A percentile compares a stretch with the other conserved stretches of the same genome.
Evolutionary conservation across 2,113 vertebrate genomes (phyloP).

Genomic region (Paramormyrops kingsleyae): DNA sequence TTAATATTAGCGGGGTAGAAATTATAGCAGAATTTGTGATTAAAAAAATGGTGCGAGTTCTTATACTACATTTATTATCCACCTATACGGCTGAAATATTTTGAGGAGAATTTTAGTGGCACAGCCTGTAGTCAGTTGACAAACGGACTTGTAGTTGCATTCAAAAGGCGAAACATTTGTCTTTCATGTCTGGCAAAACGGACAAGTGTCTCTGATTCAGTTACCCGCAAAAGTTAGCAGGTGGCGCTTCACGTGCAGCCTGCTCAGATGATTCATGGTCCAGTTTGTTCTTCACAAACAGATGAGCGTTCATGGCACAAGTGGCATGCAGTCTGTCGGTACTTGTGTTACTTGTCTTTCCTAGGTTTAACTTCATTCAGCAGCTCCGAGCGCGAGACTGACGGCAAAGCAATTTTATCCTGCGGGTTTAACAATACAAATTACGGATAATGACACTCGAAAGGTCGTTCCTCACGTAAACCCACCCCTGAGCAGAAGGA

Average conservation of each 20-base stretch:
- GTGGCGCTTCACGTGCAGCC: neutral
- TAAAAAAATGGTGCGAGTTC: neutral
- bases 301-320: neutral
- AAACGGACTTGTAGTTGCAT: neutral
- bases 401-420: neutral
- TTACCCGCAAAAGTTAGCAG: neutral
- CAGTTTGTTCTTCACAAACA: neutral
- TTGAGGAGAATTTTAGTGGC: neutral
- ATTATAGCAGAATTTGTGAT: neutral
- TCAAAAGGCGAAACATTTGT: neutral
- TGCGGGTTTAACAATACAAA: neutral
- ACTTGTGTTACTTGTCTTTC: neutral
- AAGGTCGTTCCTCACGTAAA: neutral
- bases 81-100: neutral
- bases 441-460: neutral
- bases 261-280: neutral
- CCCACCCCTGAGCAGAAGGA: neutral
- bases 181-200: neutral
- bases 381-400: neutral
- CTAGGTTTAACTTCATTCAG: neutral
- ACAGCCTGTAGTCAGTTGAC: neutral
- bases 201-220: neutral
- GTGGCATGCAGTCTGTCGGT: neutral
- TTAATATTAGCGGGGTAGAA: neutral
- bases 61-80: neutral